Evolutionary conservation across 2,797 vertebrate genomes (phyloP).

Genomic region (Poeciliopsis gracilis): DNA sequence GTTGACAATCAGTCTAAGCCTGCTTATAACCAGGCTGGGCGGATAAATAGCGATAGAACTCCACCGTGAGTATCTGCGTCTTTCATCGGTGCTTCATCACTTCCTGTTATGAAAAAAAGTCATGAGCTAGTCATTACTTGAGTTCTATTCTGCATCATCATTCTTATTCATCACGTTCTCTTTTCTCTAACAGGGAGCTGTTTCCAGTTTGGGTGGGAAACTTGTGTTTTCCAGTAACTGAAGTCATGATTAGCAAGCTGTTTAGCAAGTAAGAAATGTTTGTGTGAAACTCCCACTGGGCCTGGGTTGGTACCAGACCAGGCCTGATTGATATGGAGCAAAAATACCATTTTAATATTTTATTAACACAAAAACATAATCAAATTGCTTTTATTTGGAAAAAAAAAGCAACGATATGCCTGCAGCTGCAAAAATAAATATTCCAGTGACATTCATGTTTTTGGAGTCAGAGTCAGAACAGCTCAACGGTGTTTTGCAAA

Average conservation of each 20-base stretch:
- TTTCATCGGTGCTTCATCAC: background rate
- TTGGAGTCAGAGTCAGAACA: background rate
- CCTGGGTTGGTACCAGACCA: background rate
- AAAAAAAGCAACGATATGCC: background rate
- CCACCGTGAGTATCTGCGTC: slow-evolving; percentile 45
- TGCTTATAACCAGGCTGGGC: background rate
- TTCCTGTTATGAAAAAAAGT: background rate
- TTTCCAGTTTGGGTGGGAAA: slow-evolving; percentile 87
- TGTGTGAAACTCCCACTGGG: background rate
- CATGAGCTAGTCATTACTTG: background rate
- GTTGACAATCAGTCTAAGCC: slow-evolving; percentile 29
- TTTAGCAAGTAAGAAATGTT: slow-evolving; percentile 73
- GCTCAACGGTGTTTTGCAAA: background rate
- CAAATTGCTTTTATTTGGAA: background rate
- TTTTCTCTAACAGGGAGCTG: slow-evolving; percentile 71
- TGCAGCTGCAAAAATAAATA: background rate
- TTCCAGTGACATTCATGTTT: background rate
- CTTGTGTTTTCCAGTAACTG: slow-evolving; percentile 59
- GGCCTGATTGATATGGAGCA: background rate
- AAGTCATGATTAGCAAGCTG: slow-evolving; percentile 54
- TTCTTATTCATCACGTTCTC: background rate
- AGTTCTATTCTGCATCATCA: background rate
- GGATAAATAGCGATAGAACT: slow-evolving; percentile 2
- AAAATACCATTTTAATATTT: background rate
- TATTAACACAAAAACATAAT: background rate